Conservation (phyloP, 2,797 vertebrate genomes). For the Ctenopoma multispine region DNA sequence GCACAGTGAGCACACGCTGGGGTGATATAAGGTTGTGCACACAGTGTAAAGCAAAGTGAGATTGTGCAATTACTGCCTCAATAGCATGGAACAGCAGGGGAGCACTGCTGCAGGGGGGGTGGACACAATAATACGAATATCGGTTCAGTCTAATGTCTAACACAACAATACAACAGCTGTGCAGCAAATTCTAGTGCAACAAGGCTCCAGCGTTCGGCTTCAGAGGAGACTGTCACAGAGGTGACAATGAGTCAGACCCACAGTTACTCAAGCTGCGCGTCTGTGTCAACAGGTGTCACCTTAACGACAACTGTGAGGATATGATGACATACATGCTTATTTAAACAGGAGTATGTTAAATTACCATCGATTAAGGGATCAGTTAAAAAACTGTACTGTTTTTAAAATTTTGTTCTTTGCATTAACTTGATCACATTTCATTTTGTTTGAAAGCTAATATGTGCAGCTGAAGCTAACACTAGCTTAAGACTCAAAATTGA, state of each 20-base stretch:
- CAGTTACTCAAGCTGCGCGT: neutral
- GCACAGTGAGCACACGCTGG: slow-evolving; percentile 43
- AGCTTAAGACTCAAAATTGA: too few species aligned
- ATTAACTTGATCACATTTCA: too few species aligned
- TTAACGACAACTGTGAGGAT: too few species aligned
- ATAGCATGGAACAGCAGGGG: slow-evolving; percentile 49
- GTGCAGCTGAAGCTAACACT: too few species aligned
- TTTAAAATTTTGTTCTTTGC: too few species aligned
- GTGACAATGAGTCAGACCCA: slow-evolving; percentile 17
- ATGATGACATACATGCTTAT: too few species aligned
- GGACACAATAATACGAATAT: slow-evolving; percentile 52
- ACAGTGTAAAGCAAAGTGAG: slow-evolving; percentile 56
- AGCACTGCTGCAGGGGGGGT: slow-evolving; percentile 34
- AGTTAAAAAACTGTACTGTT: too few species aligned
- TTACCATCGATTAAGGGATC: too few species aligned
- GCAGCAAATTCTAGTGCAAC: slow-evolving; percentile 16
- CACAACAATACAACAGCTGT: slow-evolving; percentile 58
- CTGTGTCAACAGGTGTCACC: too few species aligned
- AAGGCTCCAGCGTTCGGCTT: slow-evolving; percentile 7
- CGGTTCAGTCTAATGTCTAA: slow-evolving; percentile 39
- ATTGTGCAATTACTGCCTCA: slow-evolving; percentile 52
- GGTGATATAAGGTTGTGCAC: slow-evolving; percentile 52
- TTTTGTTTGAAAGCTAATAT: too few species aligned
- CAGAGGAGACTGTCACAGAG: slow-evolving; percentile 20
- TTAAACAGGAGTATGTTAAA: too few species aligned